These are phyloP conservation scores for Lepidurus couesii DNA, from an alignment of 1,140 invertebrate species.

Conservation along the genomic window DNA sequence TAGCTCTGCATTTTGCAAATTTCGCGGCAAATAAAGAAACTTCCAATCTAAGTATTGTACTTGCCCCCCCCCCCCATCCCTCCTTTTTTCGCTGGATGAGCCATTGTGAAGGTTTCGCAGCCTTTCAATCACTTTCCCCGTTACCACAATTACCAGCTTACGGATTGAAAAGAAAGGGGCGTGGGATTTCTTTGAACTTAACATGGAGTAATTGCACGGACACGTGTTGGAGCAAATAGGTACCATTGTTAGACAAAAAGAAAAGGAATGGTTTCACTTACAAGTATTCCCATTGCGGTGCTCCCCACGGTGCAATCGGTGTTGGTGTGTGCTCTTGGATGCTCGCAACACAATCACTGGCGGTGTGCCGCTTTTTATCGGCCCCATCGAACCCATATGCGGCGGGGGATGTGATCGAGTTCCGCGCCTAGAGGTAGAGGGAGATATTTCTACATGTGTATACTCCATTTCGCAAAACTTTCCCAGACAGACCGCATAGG, in stretches of 20 bases:
- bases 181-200: background rate
- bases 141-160: background rate
- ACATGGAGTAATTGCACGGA: constrained; percentile 3
- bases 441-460: too few species aligned
- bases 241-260: constrained; percentile 2
- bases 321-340: background rate
- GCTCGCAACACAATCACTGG: background rate
- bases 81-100: background rate
- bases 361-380: background rate
- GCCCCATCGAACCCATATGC: background rate
- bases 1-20: background rate
- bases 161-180: background rate
- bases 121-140: background rate
- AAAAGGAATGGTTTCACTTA: background rate
- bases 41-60: background rate
- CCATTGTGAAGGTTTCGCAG: background rate
- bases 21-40: background rate
- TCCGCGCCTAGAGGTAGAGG: too few species aligned
- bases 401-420: too few species aligned
- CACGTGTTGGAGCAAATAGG: constrained; percentile 12
- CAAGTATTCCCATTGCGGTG: background rate
- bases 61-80: too few species aligned
- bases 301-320: background rate
- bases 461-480: too few species aligned
- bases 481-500: background rate